Conservation (phyloP, 2,888 invertebrate species). For the Pandemis cinnamomeana region DNA sequence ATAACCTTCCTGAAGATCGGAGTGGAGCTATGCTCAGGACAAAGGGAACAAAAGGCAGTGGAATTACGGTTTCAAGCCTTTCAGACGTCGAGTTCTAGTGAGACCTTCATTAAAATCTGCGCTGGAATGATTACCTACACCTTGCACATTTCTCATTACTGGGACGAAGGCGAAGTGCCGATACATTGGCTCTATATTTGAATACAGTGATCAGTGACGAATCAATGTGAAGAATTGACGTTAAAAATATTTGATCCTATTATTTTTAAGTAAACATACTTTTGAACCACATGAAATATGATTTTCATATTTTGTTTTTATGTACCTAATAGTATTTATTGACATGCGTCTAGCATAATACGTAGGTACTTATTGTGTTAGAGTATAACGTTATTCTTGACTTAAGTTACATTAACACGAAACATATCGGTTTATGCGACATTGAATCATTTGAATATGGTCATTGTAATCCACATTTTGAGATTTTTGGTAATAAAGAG, state of each 20-base stretch:
- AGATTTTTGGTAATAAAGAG: neutral
- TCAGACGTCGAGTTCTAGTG: constrained; percentile 56
- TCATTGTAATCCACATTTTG: neutral
- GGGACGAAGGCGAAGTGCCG: constrained; percentile 20
- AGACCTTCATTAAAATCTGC: constrained; percentile 66
- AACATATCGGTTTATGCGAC: neutral
- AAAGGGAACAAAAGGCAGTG: constrained; percentile 66
- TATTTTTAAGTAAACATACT: neutral
- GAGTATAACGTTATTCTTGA: no score
- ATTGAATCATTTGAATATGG: neutral
- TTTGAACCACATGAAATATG: neutral
- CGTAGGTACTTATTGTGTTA: neutral
- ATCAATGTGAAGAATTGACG: neutral
- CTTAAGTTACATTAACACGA: neutral
- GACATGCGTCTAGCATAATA: no score
- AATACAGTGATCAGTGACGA: neutral
- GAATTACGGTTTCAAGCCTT: constrained; percentile 66
- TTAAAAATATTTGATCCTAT: neutral
- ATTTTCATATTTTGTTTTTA: no score
- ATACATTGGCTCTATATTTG: neutral
- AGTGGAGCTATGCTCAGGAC: constrained; percentile 56
- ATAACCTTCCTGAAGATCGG: constrained; percentile 48
- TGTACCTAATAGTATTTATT: no score
- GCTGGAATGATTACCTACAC: constrained; percentile 56
- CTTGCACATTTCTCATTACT: constrained; percentile 45